Percentiles rank a stretch among this genome's conserved stretches.
Conservation (phyloP, 2,113 vertebrate species). For the Hippocampus mohnikei region DNA sequence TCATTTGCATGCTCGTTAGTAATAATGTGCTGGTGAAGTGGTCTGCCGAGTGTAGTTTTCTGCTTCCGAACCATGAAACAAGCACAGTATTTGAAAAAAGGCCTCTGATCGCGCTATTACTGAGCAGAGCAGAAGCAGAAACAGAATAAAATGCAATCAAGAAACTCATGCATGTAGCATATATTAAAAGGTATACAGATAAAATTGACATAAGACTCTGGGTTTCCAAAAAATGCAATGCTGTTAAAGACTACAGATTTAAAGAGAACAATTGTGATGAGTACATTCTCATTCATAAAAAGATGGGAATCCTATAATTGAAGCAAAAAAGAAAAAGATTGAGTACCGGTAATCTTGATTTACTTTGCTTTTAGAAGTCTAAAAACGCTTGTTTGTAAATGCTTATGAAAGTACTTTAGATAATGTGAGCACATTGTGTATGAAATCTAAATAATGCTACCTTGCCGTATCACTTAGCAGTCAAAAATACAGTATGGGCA, state of each 20-base stretch:
- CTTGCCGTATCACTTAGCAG: background rate
- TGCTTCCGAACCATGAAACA: constrained; percentile 71
- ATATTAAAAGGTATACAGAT: constrained; percentile 58
- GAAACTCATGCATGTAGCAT: constrained; percentile 60
- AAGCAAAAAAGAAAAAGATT: constrained; percentile 10
- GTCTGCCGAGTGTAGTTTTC: constrained; percentile 74
- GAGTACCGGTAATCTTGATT: no score
- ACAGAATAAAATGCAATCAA: constrained; percentile 68
- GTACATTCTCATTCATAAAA: constrained; percentile 39
- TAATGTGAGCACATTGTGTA: no score
- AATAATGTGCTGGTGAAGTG: constrained; percentile 72
- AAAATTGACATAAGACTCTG: constrained; percentile 55
- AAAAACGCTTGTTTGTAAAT: no score
- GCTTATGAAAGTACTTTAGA: no score
- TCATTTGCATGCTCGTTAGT: constrained; percentile 76
- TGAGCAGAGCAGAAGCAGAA: constrained; percentile 54
- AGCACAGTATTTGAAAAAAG: constrained; percentile 54
- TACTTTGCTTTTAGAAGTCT: no score
- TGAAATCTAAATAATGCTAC: no score
- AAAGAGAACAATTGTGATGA: constrained; percentile 31
- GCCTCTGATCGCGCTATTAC: constrained; percentile 48
- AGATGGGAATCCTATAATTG: background rate
- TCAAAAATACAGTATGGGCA: background rate
- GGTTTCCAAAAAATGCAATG: constrained; percentile 55
- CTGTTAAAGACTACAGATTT: constrained; percentile 48